Conservation (phyloP, 2,113 vertebrate genomes). For the Elachura formosa region DNA sequence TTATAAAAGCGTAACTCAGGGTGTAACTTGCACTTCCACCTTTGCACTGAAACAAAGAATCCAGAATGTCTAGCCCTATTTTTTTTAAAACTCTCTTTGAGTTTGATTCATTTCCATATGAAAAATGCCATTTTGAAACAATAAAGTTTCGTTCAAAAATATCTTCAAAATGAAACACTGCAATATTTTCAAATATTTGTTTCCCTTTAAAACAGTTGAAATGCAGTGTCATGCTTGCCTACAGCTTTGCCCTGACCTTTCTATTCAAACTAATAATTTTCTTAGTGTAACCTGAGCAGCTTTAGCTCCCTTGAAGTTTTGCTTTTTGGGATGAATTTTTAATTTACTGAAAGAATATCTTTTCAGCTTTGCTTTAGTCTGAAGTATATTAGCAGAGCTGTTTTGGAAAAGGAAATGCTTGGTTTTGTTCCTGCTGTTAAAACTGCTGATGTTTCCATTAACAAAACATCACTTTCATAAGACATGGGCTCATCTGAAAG, state of each 20-base stretch:
- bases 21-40: neutral
- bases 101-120: neutral
- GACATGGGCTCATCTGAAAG: neutral
- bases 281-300: neutral
- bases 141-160: neutral
- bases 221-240: neutral
- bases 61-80: neutral
- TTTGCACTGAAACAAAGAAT: neutral
- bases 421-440: neutral
- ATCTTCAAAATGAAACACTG: neutral
- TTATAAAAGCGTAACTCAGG: neutral
- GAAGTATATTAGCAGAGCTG: constrained; percentile 8
- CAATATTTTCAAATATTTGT: constrained; percentile 19
- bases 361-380: neutral
- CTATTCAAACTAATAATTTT: neutral
- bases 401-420: constrained; percentile 8
- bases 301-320: constrained; percentile 1
- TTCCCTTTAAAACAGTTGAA: constrained; percentile 3
- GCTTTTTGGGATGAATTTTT: neutral
- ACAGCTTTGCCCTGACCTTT: constrained; percentile 1
- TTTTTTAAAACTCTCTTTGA: neutral
- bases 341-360: neutral
- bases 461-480: neutral
- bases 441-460: constrained; percentile 17
- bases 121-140: neutral